A percentile compares a stretch with the other conserved stretches of the same genome.
Conservation (phyloP, 2,113 vertebrate species). For the Passerina amoena region DNA sequence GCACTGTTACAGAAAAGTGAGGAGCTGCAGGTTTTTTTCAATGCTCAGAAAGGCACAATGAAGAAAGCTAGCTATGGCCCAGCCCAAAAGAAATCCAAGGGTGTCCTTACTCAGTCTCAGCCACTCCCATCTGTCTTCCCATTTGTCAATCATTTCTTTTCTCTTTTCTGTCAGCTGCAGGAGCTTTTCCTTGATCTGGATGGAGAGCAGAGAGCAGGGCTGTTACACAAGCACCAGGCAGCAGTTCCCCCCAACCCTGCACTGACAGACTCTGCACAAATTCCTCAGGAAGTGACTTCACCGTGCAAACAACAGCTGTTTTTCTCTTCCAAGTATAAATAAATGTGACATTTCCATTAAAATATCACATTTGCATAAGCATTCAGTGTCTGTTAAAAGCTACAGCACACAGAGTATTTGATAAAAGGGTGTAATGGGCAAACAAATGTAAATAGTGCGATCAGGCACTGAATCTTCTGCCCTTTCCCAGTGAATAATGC, state of each 20-base stretch:
- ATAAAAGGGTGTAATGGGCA: neutral
- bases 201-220: neutral
- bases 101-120: slow-evolving; percentile 90
- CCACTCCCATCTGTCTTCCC: slow-evolving; percentile 99
- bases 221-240: slow-evolving; percentile 6
- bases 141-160: slow-evolving; percentile 99
- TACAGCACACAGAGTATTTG: neutral
- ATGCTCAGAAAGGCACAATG: neutral
- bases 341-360: slow-evolving; percentile 2
- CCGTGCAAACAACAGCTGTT: neutral
- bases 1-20: neutral
- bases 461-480: neutral
- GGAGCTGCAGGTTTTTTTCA: neutral
- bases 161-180: slow-evolving; percentile 95
- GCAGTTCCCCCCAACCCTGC: neutral
- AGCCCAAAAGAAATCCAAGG: neutral
- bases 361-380: neutral
- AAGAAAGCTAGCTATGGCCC: neutral
- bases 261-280: neutral
- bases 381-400: neutral
- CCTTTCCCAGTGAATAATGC: neutral
- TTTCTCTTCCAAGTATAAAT: neutral
- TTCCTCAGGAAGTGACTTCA: neutral
- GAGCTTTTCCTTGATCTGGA: slow-evolving; percentile 94
- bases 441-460: neutral